Conservation (phyloP, 2,888 invertebrate species). For the Cephus sareptanus region DNA sequence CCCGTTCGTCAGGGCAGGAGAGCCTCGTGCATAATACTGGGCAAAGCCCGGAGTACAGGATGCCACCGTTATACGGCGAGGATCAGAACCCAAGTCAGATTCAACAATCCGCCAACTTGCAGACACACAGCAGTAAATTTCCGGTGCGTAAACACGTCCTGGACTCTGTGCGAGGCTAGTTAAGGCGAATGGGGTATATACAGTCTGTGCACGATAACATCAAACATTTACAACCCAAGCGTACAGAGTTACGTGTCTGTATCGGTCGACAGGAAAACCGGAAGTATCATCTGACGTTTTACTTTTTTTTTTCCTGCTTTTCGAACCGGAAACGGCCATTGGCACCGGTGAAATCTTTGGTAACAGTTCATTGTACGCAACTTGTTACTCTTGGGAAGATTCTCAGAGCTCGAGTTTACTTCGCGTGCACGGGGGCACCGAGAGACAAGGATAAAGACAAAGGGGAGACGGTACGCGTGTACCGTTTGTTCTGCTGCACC, state of each 20-base stretch:
- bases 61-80: conserved; percentile 63
- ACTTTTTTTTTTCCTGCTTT: background rate
- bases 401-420: conserved; percentile 49
- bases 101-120: conserved; percentile 68
- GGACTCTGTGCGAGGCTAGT: background rate
- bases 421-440: background rate
- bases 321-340: conserved; percentile 2
- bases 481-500: conserved; percentile 51
- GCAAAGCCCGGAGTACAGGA: conserved; percentile 58
- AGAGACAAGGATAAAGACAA: conserved; percentile 45
- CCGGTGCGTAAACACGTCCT: conserved; percentile 68
- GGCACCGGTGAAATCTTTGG: conserved; percentile 29
- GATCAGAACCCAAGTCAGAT: conserved; percentile 66
- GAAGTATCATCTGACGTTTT: background rate
- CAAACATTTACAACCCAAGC: background rate
- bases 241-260: no score
- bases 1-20: conserved; percentile 65
- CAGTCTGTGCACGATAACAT: background rate
- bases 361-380: conserved; percentile 54
- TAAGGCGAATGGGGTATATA: background rate
- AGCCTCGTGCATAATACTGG: conserved; percentile 58
- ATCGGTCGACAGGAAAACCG: background rate
- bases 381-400: conserved; percentile 58
- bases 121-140: conserved; percentile 84
- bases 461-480: conserved; percentile 41